Evolutionary conservation across 1,140 invertebrate genomes (phyloP), one percentile per base, ranked within the genome.

Genomic region (Drosophila pandora): DNA sequence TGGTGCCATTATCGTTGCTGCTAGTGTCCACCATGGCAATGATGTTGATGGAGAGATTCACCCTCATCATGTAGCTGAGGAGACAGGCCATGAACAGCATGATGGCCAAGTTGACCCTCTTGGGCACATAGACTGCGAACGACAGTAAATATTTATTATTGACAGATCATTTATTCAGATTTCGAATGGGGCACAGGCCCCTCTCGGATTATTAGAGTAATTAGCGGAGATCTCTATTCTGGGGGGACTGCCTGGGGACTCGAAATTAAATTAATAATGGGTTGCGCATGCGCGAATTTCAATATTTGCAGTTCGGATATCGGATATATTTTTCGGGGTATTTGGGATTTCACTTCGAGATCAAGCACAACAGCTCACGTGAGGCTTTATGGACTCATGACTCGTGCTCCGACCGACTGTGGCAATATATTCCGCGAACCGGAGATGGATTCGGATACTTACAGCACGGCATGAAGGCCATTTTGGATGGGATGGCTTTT

Each of bases 1-100:
- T 59, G 13, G 80, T 79, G 47, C 89, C 81, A 3, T 78, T 87
- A 52, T 76, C 61, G 25, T 90, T 47, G 8, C 2, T 47, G 53
- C 39, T 30, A 17, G 64, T 65, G 30, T 93, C 92, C 0, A 95
- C 94, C 95, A 96, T 96, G 2, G 95, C 95, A 8, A 96, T 94
- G 32, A 96, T 94, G 54, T 94, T 95, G 48, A 96, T 94, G 8
- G 95, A 95, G 79, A 96, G 93, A 92, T 96, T 96, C 12, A 95
- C 95, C 54, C 95, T 93, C 56, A 96, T 93, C 91, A 95, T 95
- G 82, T 96, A 96, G 5, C 94, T 94, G 48, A 95, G 93, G 92
- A 95, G 95, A 61, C 95, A 95, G 32, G 95, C 94, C 30, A 94
- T 92, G 70, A 96, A 96, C 78, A 96, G 92, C 93, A 96, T 94